These are phyloP conservation scores for Acanthococcus lagerstroemiae DNA, from an alignment of 2,888 invertebrate species.

Conservation along the genomic window DNA sequence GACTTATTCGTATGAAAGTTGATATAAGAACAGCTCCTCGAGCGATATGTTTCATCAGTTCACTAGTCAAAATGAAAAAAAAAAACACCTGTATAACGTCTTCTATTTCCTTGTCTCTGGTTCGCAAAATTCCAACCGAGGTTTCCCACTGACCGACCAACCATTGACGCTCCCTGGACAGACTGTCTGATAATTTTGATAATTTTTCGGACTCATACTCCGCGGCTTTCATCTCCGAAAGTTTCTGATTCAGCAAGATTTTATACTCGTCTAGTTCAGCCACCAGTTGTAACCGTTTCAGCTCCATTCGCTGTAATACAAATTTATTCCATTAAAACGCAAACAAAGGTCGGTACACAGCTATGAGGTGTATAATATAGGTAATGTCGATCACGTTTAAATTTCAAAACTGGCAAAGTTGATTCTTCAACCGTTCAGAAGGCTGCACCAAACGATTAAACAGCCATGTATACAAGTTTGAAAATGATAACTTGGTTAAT, in stretches of 20 bases:
- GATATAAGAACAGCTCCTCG: too few species aligned
- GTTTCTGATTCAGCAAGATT: neutral
- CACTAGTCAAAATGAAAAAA: too few species aligned
- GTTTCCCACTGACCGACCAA: constrained; percentile 1
- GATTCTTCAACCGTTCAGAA: too few species aligned
- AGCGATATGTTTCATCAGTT: too few species aligned
- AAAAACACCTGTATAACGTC: neutral
- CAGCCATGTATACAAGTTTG: too few species aligned
- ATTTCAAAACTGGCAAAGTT: too few species aligned
- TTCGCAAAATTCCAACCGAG: neutral
- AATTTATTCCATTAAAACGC: neutral
- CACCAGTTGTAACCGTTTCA: neutral
- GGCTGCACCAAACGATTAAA: too few species aligned
- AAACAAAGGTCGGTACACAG: neutral
- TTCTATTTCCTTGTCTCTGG: neutral
- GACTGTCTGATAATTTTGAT: neutral
- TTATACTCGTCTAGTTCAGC: neutral
- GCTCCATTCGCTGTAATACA: neutral
- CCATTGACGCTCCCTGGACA: neutral
- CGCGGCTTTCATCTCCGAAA: neutral
- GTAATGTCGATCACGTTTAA: too few species aligned
- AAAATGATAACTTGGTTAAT: too few species aligned
- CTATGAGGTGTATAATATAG: too few species aligned
- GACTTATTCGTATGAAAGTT: too few species aligned
- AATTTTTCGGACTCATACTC: neutral